Evolutionary conservation across 2,113 vertebrate species (phyloP).

Genomic region (Albula glossodonta): DNA sequence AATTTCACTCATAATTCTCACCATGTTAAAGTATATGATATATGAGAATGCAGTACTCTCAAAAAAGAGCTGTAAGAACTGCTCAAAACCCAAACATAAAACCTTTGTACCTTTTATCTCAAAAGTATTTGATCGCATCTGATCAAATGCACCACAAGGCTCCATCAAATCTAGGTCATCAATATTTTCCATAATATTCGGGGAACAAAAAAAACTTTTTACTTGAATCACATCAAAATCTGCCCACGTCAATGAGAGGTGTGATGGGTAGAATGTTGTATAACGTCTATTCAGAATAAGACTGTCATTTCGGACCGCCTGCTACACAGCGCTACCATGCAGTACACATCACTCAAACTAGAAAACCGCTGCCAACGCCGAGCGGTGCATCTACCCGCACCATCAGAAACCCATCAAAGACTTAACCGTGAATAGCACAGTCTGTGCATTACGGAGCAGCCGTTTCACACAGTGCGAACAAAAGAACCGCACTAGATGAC

Average conservation of each 20-base stretch:
- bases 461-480: slow-evolving; percentile 10
- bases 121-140: neutral
- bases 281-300: slow-evolving; percentile 3
- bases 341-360: neutral
- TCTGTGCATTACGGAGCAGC: neutral
- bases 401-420: slow-evolving; percentile 5
- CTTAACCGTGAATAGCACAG: neutral
- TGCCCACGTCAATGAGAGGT: neutral
- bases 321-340: neutral
- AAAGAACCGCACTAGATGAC: slow-evolving; percentile 6
- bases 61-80: neutral
- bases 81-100: neutral
- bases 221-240: neutral
- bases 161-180: neutral
- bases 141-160: neutral
- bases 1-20: neutral
- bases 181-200: neutral
- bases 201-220: neutral
- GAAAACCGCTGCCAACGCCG: neutral
- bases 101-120: neutral
- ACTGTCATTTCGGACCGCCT: neutral
- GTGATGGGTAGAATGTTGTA: neutral
- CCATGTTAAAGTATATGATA: no score
- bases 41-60: no score
- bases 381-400: neutral